A percentile compares a stretch with the other conserved stretches of the same genome.
phyloP scores from a whole-genome alignment of 1,140 invertebrate species.

The Psilanteris sp. region DNA sequence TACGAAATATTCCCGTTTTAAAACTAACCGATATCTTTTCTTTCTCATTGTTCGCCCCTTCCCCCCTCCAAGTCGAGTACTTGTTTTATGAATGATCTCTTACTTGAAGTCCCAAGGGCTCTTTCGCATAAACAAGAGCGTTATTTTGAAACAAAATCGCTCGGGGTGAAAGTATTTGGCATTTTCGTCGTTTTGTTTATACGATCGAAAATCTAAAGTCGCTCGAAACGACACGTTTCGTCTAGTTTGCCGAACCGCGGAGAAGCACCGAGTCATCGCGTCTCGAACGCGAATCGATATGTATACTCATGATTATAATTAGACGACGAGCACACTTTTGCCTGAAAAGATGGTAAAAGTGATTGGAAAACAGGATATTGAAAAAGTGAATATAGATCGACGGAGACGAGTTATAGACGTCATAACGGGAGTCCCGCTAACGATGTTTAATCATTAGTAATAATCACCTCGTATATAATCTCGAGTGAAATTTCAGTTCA shows the following conservation, averaged over 20 bases:
- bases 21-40: constrained; percentile 9
- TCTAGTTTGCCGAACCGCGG: too few relatives aligned
- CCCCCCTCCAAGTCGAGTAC: constrained; percentile 5
- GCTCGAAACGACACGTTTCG: too few relatives aligned
- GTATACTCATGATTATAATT: too few relatives aligned
- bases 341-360: constrained; percentile 36
- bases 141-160: constrained; percentile 4
- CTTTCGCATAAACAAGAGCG: constrained; percentile 6
- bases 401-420: too few relatives aligned
- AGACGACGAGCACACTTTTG: constrained; percentile 9
- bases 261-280: too few relatives aligned
- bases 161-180: neutral
- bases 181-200: too few relatives aligned
- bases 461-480: constrained; percentile 26
- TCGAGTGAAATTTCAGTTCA: constrained; percentile 43
- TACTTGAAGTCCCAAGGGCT: constrained; percentile 10
- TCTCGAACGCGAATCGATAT: too few relatives aligned
- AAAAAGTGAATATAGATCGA: constrained; percentile 28
- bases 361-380: constrained; percentile 28
- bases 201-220: too few relatives aligned
- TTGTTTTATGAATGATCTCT: constrained; percentile 29
- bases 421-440: neutral
- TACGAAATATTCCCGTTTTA: neutral
- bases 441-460: constrained; percentile 11
- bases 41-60: too few relatives aligned